Percentiles rank a stretch among this genome's conserved stretches.
These are phyloP conservation scores for Corynorhinus townsendii DNA, from an alignment of 2,113 vertebrate species.

Conservation along the genomic window DNA sequence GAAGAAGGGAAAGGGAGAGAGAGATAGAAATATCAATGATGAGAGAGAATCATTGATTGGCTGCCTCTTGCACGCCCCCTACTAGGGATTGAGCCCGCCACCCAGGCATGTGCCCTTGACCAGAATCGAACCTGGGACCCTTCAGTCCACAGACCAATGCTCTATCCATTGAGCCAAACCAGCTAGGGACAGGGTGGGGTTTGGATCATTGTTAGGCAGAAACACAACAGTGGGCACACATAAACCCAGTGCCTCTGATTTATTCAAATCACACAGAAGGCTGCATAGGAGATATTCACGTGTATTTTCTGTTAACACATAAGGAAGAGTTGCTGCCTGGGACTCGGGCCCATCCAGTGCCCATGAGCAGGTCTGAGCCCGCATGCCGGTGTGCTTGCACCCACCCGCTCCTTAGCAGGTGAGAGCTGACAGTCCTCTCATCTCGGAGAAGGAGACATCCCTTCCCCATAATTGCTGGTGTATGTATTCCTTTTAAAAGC, in stretches of 20 bases:
- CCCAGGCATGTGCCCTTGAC: no score
- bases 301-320: conserved; percentile 1
- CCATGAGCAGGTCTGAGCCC: background rate
- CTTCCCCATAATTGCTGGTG: conserved; percentile 60
- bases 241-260: conserved; percentile 46
- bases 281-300: background rate
- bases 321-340: background rate
- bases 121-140: no score
- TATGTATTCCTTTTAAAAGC: conserved; percentile 79
- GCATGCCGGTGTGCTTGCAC: background rate
- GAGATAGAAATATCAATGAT: no score
- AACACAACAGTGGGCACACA: conserved; percentile 12
- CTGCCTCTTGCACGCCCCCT: no score
- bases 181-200: background rate
- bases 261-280: conserved; percentile 15
- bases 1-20: no score
- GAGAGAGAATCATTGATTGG: no score
- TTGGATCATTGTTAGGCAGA: conserved; percentile 60
- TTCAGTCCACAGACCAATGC: no score
- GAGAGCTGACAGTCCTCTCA: conserved; percentile 55
- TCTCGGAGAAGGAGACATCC: conserved; percentile 10
- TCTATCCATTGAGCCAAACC: no score
- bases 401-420: conserved; percentile 22
- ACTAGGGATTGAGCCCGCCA: no score
- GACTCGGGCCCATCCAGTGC: background rate